Percentiles rank a stretch among this genome's conserved stretches.
These are phyloP conservation scores for Equus quagga DNA, from an alignment of 2,113 vertebrate genomes.

Conservation along the genomic window DNA sequence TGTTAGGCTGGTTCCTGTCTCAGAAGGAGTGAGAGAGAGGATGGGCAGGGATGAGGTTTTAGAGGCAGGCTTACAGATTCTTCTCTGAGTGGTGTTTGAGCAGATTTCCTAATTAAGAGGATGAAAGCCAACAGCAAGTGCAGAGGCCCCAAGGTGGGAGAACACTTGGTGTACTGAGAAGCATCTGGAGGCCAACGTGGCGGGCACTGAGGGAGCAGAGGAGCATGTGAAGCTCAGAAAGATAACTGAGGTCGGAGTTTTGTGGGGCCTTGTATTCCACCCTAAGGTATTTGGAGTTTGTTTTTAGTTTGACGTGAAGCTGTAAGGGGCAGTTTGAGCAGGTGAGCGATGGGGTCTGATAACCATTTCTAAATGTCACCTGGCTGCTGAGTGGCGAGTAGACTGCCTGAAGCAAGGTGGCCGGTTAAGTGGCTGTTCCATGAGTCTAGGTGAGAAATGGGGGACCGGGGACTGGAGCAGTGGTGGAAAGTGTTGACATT, in stretches of 20 bases:
- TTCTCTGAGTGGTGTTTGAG: background rate
- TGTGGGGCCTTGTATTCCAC: fast-evolving
- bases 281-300: background rate
- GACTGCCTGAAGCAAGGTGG: too few relatives aligned
- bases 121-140: background rate
- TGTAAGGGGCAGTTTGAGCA: fast-evolving
- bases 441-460: background rate
- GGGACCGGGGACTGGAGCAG: fast-evolving
- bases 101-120: background rate
- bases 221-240: background rate
- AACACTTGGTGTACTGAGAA: background rate
- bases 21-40: background rate
- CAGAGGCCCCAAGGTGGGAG: background rate
- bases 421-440: fast-evolving
- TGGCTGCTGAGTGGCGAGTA: background rate
- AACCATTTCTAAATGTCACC: background rate
- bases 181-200: background rate
- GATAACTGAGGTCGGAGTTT: background rate
- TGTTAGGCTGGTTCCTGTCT: too few relatives aligned
- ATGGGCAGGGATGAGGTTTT: background rate
- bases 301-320: background rate
- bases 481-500: background rate
- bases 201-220: fast-evolving
- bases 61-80: background rate
- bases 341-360: background rate